Evolutionary conservation across 2,888 invertebrate genomes (phyloP).

Genomic region (Phalangium opilio): DNA sequence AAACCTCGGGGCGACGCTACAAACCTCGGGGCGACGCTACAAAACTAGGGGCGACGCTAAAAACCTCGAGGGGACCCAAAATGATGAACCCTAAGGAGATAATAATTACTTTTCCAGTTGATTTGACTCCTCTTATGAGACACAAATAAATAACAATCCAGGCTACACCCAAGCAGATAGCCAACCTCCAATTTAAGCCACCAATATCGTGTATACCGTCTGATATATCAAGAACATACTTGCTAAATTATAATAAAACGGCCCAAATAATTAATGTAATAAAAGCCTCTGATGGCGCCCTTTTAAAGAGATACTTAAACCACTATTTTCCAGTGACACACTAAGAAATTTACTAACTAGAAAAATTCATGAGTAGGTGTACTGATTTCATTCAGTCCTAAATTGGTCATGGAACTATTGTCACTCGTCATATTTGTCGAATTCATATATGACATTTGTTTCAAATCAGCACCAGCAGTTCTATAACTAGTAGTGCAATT

Average conservation of each 20-base stretch:
- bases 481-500: too few species aligned
- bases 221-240: not conserved
- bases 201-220: not conserved
- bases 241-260: not conserved
- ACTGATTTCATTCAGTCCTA: too few species aligned
- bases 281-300: too few species aligned
- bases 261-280: not conserved
- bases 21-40: not conserved
- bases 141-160: not conserved
- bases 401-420: too few species aligned
- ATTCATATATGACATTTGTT: too few species aligned
- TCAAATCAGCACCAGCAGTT: too few species aligned
- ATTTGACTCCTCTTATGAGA: not conserved
- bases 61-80: not conserved
- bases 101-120: not conserved
- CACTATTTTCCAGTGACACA: too few species aligned
- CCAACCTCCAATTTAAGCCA: not conserved
- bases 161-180: not conserved
- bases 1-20: not conserved
- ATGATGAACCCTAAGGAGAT: not conserved
- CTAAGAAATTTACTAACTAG: too few species aligned
- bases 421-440: too few species aligned
- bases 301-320: too few species aligned
- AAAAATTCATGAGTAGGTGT: too few species aligned
- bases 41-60: not conserved